Conservation (phyloP, 23 tunicate genomes). For the Ciona savignyi region DNA sequence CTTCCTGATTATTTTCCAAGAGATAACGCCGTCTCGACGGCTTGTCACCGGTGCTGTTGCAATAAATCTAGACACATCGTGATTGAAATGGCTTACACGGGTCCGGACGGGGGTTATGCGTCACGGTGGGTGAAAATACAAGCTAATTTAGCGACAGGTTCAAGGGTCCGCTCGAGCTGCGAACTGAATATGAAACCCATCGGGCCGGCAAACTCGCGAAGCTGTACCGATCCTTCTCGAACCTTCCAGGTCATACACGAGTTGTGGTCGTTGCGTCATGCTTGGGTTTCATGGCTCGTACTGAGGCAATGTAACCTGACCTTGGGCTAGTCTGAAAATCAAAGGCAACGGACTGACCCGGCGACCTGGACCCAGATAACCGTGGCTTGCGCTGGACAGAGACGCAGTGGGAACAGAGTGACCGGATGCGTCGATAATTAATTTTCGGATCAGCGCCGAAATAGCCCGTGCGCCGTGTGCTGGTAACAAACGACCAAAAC, state of each 20-base stretch:
- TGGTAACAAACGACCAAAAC: not conserved
- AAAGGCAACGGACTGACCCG: not conserved
- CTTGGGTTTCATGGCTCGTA: not conserved
- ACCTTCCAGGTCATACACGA: not conserved
- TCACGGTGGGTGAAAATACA: conserved; percentile 1
- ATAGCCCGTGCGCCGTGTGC: not conserved
- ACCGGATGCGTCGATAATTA: not conserved
- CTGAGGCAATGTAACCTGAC: not conserved
- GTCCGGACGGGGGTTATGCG: not conserved
- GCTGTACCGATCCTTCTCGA: not conserved
- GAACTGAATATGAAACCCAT: not conserved
- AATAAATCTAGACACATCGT: not conserved
- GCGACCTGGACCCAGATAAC: not conserved
- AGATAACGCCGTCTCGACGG: too few species aligned
- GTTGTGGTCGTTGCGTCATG: not conserved
- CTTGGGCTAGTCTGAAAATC: not conserved
- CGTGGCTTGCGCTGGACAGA: not conserved
- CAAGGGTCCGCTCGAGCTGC: conserved; percentile 4
- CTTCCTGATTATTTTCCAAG: too few species aligned
- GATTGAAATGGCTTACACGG: not conserved
- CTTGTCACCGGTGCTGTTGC: not conserved
- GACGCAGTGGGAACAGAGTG: not conserved
- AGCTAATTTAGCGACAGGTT: conserved; percentile 17
- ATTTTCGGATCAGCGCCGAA: not conserved
- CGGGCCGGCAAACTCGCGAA: not conserved